Evolutionary conservation across 2,797 vertebrate genomes (phyloP).

Genomic region (Squalus acanthias): DNA sequence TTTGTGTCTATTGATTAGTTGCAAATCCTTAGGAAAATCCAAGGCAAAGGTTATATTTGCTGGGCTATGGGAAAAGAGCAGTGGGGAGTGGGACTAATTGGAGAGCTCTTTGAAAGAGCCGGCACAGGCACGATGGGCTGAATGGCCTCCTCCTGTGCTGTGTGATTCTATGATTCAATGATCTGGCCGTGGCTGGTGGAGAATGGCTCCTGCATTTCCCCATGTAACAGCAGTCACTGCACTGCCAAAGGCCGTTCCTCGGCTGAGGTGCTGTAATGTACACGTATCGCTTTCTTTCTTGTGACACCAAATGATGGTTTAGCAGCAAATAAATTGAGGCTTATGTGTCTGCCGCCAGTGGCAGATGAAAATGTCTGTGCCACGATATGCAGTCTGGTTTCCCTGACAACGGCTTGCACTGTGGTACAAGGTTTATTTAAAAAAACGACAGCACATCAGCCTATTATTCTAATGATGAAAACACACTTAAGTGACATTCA

Average conservation of each 20-base stretch:
- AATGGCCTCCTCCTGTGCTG: too few relatives aligned
- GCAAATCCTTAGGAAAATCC: background rate
- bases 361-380: background rate
- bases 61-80: background rate
- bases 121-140: too few relatives aligned
- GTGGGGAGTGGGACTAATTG: too few relatives aligned
- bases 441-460: conserved; percentile 19
- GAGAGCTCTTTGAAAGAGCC: too few relatives aligned
- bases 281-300: background rate
- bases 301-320: background rate
- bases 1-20: background rate
- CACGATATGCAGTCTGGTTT: background rate
- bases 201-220: background rate
- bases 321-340: background rate
- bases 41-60: background rate
- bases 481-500: conserved; percentile 22
- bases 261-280: background rate
- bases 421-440: conserved; percentile 16
- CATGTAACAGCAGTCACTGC: background rate
- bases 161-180: background rate
- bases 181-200: background rate
- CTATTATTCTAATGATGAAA: conserved; percentile 30
- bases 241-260: background rate
- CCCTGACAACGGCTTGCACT: conserved; percentile 29
- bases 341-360: background rate